Evolutionary conservation across 2,797 vertebrate genomes (phyloP).

Genomic region (Varecia variegata): DNA sequence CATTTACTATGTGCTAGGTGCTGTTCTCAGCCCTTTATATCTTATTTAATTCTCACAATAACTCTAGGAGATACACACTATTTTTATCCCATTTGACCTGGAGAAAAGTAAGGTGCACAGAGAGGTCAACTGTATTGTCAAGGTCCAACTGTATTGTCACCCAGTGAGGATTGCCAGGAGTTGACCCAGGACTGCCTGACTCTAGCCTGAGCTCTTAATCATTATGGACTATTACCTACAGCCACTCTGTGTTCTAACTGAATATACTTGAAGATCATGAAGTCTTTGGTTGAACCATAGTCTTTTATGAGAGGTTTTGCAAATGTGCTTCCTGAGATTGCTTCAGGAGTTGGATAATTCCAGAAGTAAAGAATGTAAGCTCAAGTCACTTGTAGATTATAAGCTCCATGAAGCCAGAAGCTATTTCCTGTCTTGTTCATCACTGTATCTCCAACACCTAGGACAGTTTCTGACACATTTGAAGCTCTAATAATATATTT

Average conservation of each 20-base stretch:
- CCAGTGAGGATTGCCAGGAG: background rate
- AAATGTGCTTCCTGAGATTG: background rate
- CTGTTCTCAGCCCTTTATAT: background rate
- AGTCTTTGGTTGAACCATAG: background rate
- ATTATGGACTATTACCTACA: background rate
- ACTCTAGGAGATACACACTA: background rate
- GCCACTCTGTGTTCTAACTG: background rate
- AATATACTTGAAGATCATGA: background rate
- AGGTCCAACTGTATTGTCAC: no score
- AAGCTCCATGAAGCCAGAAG: background rate
- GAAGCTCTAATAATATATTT: background rate
- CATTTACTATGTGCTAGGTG: background rate
- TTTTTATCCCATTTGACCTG: background rate
- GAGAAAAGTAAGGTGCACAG: background rate
- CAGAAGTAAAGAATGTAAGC: background rate
- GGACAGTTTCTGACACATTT: background rate
- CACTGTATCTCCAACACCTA: background rate
- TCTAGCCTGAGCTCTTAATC: background rate
- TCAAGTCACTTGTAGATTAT: background rate
- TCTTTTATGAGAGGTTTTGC: background rate
- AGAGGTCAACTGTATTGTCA: background rate
- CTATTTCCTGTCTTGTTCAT: background rate
- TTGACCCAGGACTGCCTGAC: background rate
- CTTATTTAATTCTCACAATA: background rate
- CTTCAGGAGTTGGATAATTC: background rate